Evolutionary conservation across 1,140 invertebrate genomes (phyloP).

Genomic region (Platorchestia sp.): DNA sequence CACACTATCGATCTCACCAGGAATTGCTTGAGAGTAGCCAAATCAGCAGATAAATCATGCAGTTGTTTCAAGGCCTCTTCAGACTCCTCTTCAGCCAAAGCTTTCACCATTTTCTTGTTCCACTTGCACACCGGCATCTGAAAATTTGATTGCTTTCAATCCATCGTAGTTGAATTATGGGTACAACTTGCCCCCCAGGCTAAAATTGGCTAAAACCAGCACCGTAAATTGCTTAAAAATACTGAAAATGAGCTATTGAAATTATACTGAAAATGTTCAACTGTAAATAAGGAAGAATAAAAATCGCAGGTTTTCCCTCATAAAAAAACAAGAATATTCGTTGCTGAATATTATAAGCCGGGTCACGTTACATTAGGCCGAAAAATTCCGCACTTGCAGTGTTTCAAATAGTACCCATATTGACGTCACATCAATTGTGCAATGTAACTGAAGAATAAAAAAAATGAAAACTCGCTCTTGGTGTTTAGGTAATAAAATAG

Average conservation of each 20-base stretch:
- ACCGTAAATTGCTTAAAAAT: neutral
- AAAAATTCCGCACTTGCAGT: too few relatives aligned
- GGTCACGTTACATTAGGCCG: too few relatives aligned
- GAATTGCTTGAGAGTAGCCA: slow-evolving; percentile 64
- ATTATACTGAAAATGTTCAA: too few relatives aligned
- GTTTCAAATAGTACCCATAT: too few relatives aligned
- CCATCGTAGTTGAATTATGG: neutral
- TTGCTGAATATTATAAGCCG: too few relatives aligned
- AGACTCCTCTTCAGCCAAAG: neutral
- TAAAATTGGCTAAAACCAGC: neutral
- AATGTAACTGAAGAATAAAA: too few relatives aligned
- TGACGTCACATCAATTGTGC: too few relatives aligned
- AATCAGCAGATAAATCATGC: neutral
- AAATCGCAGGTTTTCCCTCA: too few relatives aligned
- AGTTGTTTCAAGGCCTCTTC: neutral
- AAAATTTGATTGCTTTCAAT: neutral
- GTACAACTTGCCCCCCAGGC: neutral
- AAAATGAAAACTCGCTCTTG: too few relatives aligned
- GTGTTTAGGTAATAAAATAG: too few relatives aligned
- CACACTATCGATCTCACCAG: slow-evolving; percentile 35
- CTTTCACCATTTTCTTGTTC: neutral
- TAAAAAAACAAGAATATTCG: too few relatives aligned
- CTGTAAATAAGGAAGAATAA: too few relatives aligned
- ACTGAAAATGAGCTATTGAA: neutral
- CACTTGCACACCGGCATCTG: neutral